These are phyloP conservation scores for Latheticus oryzae DNA, from an alignment of 2,888 invertebrate species.

Conservation along the genomic window DNA sequence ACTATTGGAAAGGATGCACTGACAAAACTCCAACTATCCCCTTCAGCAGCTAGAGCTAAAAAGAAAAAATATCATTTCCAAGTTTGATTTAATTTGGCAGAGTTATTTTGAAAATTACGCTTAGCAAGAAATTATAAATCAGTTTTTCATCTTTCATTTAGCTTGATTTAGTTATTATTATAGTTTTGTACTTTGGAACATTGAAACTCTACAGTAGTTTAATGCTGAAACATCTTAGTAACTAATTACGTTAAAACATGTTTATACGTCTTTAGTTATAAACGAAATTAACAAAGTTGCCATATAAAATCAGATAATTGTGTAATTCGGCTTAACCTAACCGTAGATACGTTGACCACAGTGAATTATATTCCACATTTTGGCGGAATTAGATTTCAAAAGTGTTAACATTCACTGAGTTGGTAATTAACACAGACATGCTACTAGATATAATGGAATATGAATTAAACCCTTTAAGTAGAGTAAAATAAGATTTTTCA, in stretches of 20 bases:
- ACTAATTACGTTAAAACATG: constrained; percentile 1
- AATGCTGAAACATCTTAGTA: constrained; percentile 2
- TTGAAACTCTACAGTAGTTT: too few relatives aligned
- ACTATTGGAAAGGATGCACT: too few relatives aligned
- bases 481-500: background rate
- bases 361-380: constrained; percentile 11
- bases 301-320: constrained; percentile 18
- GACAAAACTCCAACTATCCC: too few relatives aligned
- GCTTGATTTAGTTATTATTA: too few relatives aligned
- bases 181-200: too few relatives aligned
- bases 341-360: constrained; percentile 8
- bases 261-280: constrained; percentile 1
- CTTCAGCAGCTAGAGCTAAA: too few relatives aligned
- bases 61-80: too few relatives aligned
- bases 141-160: too few relatives aligned
- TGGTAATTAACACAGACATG: constrained; percentile 9
- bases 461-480: background rate
- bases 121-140: too few relatives aligned
- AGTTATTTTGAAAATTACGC: too few relatives aligned
- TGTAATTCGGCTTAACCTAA: constrained; percentile 17
- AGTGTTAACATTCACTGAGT: constrained; percentile 1
- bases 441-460: too few relatives aligned
- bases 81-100: too few relatives aligned
- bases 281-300: constrained; percentile 7
- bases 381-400: constrained; percentile 7